Evolutionary conservation across 2,888 invertebrate genomes (phyloP).

Genomic region (Pimpla rufipes): DNA sequence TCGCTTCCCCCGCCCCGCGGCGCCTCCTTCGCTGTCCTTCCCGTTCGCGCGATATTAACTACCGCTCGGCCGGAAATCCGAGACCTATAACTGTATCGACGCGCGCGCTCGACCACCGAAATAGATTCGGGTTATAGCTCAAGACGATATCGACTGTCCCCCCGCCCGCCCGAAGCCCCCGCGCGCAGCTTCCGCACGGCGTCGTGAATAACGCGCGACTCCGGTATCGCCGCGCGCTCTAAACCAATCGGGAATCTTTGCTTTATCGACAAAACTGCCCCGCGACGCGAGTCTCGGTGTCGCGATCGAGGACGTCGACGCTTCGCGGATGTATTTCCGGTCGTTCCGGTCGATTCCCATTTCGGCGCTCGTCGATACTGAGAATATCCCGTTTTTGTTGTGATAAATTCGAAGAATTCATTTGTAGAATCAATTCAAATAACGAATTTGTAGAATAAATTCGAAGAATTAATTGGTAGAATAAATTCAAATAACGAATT

Average conservation of each 20-base stretch:
- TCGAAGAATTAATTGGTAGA: too few relatives aligned
- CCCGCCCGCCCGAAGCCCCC: not conserved
- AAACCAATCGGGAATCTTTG: constrained; percentile 3
- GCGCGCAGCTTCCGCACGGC: not conserved
- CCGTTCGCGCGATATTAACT: constrained; percentile 47
- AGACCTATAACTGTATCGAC: constrained; percentile 31
- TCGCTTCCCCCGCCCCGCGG: not conserved
- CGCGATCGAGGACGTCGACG: not conserved
- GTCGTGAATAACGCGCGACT: not conserved
- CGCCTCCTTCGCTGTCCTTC: not conserved
- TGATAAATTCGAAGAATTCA: too few relatives aligned
- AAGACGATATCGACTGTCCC: constrained; percentile 23
- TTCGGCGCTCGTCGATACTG: too few relatives aligned
- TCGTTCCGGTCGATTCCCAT: too few relatives aligned
- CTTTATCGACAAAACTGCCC: not conserved
- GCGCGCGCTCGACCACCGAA: constrained; percentile 15
- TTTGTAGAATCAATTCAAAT: too few relatives aligned
- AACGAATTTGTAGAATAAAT: too few relatives aligned
- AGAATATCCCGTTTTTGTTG: too few relatives aligned
- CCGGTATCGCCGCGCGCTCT: not conserved
- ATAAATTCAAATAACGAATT: too few relatives aligned
- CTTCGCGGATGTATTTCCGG: too few relatives aligned
- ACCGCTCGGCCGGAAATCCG: constrained; percentile 21
- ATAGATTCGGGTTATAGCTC: constrained; percentile 33
- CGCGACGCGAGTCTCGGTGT: too few relatives aligned